Conservation (phyloP, 1,140 invertebrate species). For the Tetranychus urticae region DNA sequence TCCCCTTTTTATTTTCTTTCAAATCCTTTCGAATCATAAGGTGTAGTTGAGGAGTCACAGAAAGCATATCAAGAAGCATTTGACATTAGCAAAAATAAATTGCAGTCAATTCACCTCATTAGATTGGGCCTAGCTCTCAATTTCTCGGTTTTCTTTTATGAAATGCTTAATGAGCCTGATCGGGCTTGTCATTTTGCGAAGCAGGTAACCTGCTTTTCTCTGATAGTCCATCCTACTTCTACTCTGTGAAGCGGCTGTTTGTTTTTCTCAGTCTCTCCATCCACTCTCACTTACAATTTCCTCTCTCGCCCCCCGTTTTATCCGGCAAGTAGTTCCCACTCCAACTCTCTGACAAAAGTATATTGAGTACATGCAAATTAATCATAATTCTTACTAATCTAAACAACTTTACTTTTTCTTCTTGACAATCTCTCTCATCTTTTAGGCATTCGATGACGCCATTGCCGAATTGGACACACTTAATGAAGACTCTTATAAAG, state of each 20-base stretch:
- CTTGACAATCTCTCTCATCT: neutral
- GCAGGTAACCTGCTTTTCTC: conserved; percentile 36
- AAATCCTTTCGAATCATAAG: neutral
- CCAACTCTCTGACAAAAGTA: neutral
- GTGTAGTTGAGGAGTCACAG: conserved; percentile 84
- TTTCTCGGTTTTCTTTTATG: conserved; percentile 99
- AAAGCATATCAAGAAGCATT: conserved; percentile 97
- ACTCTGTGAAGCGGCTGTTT: no score
- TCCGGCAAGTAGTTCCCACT: no score
- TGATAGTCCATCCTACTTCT: neutral
- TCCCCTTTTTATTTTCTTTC: neutral
- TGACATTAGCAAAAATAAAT: conserved; percentile 92
- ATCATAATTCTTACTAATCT: no score
- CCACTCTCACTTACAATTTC: no score
- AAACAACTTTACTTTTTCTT: neutral
- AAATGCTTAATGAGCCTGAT: conserved; percentile 94
- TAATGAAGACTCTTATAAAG: conserved; percentile 97
- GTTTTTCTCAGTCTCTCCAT: no score
- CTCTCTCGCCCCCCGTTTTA: neutral
- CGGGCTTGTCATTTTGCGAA: conserved; percentile 96
- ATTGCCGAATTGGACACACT: conserved; percentile 94
- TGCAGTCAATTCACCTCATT: conserved; percentile 95
- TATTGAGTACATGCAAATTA: no score
- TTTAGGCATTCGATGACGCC: conserved; percentile 89
- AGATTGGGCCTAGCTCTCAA: conserved; percentile 92